Conservation (phyloP, 2,888 invertebrate genomes). For the Eutolmus rufibarbis region DNA sequence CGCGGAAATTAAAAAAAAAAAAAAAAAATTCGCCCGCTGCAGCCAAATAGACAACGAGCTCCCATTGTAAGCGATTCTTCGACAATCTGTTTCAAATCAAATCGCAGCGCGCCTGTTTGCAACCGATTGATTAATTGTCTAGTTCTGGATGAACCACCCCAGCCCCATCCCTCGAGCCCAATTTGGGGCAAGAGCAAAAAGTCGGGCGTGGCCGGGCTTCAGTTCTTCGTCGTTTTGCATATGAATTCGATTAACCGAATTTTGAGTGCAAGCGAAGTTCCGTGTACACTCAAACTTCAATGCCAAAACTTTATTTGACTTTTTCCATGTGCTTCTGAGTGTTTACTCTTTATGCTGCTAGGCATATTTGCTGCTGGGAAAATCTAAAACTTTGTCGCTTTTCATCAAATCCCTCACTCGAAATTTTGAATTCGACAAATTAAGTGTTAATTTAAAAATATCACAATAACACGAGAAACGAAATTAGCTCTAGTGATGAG, state of each 20-base stretch:
- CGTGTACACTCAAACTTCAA: neutral
- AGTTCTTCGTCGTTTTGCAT: neutral
- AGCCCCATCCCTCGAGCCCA: neutral
- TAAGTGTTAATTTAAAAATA: neutral
- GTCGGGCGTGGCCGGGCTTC: neutral
- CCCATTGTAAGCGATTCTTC: conserved; percentile 7
- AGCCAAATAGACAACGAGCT: neutral
- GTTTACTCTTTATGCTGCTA: neutral
- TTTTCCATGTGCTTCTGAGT: neutral
- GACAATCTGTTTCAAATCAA: neutral
- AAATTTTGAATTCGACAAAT: neutral
- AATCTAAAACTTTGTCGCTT: neutral
- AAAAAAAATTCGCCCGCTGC: neutral
- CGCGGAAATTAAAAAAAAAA: neutral
- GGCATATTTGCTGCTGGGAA: neutral
- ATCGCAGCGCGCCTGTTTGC: neutral
- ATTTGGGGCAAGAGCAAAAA: neutral
- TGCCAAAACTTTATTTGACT: neutral
- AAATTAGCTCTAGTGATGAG: too few relatives aligned
- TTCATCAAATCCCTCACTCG: neutral
- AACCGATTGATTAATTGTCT: neutral
- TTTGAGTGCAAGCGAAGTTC: neutral
- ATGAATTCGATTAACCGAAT: neutral
- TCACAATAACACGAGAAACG: neutral
- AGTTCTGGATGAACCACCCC: neutral